Base-by-base conservation (phyloP, 1,140 invertebrate species). In the Drosophila miranda region DNA sequence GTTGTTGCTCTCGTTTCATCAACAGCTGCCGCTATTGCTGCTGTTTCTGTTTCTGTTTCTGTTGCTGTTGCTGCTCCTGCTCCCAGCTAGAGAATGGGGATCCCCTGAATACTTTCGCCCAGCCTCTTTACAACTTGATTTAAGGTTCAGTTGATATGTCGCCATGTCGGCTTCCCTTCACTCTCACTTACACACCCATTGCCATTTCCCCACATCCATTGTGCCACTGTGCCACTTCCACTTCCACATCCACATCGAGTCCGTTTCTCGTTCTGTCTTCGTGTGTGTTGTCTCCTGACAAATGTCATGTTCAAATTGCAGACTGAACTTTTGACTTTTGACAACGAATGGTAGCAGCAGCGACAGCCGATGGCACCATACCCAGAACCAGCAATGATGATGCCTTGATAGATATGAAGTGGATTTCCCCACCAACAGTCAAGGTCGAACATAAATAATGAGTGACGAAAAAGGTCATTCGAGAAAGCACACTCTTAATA, bases 231-330 rank as follows among this genome's bases (percentile, higher is more conserved):
- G 6, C 48, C 23, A 30, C 44, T 53, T 19, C 11, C 23, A 45
- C 13, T 34, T 2, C 16, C 23, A 26, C 28, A 7, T 8, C 30
- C 30, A 30, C 30, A 30, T 9, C 8, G 2, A 9, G 21, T 42
- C 38, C 34, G 42, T 51, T 19, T 41, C 7, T 56, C 19, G 28
- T 28, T 14, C 38, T 72, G 46, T 61, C 48, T 55, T 50, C 14
- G 6, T 41, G 52, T 51, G 23, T 26, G 23, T 71, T 66, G 68
- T 68, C 63, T 69, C 50, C 80, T 84, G 80, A 84, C 79, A 83
- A 83, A 84, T 84, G 79, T 84, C 79, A 79, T 83, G 79, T 84
- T 83, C 79, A 79, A 83, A 81, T 79, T 84, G 79, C 81, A 83
- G 64, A 78, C 61, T 82, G 79, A 82, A 82, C 79, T 84, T 84